Conservation (phyloP, 1,140 invertebrate species). For the Drosophila chauvacae region DNA sequence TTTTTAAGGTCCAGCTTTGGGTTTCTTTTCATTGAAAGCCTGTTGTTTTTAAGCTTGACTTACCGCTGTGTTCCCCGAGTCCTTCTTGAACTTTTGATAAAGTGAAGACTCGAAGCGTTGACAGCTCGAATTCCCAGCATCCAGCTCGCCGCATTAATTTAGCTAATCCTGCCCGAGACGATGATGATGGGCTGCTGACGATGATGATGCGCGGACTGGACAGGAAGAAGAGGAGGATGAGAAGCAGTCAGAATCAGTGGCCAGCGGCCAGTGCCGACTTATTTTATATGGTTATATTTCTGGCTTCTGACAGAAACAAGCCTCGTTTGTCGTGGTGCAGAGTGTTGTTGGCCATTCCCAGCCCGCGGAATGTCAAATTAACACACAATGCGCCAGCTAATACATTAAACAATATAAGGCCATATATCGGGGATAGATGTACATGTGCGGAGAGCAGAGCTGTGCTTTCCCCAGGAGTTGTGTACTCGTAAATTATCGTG, state of each 20-base stretch:
- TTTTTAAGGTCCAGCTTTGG: too few relatives aligned
- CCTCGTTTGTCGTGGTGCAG: conserved; percentile 71
- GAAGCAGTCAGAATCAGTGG: conserved; percentile 50
- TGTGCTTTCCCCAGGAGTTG: conserved; percentile 67
- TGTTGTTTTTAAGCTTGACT: background rate
- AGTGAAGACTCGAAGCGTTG: conserved; percentile 59
- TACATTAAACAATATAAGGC: conserved; percentile 74
- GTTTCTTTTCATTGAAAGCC: background rate
- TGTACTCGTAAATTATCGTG: conserved; percentile 69
- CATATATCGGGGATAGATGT: conserved; percentile 7
- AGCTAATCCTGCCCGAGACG: conserved; percentile 70
- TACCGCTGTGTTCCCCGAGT: background rate
- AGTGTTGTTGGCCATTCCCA: conserved; percentile 56
- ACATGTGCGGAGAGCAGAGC: background rate
- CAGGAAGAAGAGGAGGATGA: conserved; percentile 17
- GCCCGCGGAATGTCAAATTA: conserved; percentile 75
- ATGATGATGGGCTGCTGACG: conserved; percentile 47
- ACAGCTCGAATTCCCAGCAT: conserved; percentile 62
- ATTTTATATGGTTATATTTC: conserved; percentile 82
- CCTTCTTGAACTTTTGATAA: conserved; percentile 45
- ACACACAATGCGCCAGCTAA: conserved; percentile 77
- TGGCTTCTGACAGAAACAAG: conserved; percentile 78
- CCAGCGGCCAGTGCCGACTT: conserved; percentile 56
- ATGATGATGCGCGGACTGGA: conserved; percentile 35
- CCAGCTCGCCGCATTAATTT: conserved; percentile 73